These are phyloP conservation scores for Philonicus albiceps DNA, from an alignment of 2,888 invertebrate genomes.

Conservation along the genomic window DNA sequence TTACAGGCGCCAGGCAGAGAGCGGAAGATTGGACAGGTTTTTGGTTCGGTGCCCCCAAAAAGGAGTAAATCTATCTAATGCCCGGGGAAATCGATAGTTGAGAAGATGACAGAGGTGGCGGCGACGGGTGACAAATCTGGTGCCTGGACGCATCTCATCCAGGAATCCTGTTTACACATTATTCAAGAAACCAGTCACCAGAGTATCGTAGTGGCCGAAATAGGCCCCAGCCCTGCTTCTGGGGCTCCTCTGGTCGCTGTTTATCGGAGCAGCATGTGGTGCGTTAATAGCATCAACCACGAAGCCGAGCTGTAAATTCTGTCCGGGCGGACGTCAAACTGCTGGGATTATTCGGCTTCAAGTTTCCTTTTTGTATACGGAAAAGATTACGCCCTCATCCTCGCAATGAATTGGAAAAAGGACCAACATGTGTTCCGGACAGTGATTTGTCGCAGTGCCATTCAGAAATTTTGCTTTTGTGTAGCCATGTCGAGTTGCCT, in stretches of 20 bases:
- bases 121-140: neutral
- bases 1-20: neutral
- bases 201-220: neutral
- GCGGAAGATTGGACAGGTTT: neutral
- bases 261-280: conserved; percentile 32
- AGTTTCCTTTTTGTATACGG: conserved; percentile 40
- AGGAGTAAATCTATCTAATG: neutral
- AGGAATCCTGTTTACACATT: conserved; percentile 12
- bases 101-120: neutral
- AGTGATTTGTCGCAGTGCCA: conserved; percentile 40
- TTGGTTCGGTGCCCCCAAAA: neutral
- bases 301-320: conserved; percentile 27
- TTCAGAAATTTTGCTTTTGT: conserved; percentile 39
- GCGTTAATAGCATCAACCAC: conserved; percentile 35
- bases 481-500: conserved; percentile 20
- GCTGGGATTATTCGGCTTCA: conserved; percentile 29
- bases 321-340: conserved; percentile 32
- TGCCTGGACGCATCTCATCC: neutral
- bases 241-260: neutral
- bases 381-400: conserved; percentile 42
- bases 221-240: neutral
- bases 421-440: conserved; percentile 39
- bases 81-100: neutral
- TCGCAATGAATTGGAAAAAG: conserved; percentile 40
- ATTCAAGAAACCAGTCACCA: neutral